Evolutionary conservation across 2,888 invertebrate species (phyloP).

Genomic region (Agrotis exclamationis): DNA sequence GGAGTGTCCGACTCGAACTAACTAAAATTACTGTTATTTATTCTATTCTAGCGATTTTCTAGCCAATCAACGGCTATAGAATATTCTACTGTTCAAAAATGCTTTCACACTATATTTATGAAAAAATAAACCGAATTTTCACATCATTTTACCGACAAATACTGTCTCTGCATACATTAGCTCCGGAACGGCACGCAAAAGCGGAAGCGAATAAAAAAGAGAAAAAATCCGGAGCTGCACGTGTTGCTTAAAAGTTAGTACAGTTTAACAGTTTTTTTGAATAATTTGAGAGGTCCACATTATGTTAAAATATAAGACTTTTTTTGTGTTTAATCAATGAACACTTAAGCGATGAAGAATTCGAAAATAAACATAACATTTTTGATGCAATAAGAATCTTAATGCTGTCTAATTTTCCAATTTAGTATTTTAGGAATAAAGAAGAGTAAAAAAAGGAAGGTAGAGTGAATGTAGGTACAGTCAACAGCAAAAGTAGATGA

Average conservation of each 20-base stretch:
- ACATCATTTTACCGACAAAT: constrained; percentile 33
- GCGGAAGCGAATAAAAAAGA: constrained; percentile 20
- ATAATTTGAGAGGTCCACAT: constrained; percentile 40
- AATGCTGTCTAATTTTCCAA: too few species aligned
- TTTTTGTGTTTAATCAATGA: constrained; percentile 45
- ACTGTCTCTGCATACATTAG: constrained; percentile 52
- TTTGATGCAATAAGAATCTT: too few species aligned
- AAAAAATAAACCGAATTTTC: not conserved
- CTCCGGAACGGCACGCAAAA: constrained; percentile 20
- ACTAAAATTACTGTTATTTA: too few species aligned
- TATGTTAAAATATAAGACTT: constrained; percentile 42
- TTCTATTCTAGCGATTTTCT: too few species aligned
- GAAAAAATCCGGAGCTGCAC: constrained; percentile 25
- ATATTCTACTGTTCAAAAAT: constrained; percentile 7
- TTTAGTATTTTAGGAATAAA: too few species aligned
- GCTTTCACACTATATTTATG: constrained; percentile 4
- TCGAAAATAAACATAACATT: too few species aligned
- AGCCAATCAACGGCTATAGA: not conserved
- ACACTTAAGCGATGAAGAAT: too few species aligned
- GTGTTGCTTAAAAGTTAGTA: constrained; percentile 45
- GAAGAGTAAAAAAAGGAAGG: too few species aligned
- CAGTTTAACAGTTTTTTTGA: constrained; percentile 35
- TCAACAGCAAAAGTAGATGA: too few species aligned
- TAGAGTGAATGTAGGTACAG: too few species aligned
- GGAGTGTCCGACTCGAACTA: too few species aligned